Evolutionary conservation across 2,797 vertebrate genomes (phyloP), one percentile per base, ranked within the genome.

Genomic region (Amblyopsis hoosieri): DNA sequence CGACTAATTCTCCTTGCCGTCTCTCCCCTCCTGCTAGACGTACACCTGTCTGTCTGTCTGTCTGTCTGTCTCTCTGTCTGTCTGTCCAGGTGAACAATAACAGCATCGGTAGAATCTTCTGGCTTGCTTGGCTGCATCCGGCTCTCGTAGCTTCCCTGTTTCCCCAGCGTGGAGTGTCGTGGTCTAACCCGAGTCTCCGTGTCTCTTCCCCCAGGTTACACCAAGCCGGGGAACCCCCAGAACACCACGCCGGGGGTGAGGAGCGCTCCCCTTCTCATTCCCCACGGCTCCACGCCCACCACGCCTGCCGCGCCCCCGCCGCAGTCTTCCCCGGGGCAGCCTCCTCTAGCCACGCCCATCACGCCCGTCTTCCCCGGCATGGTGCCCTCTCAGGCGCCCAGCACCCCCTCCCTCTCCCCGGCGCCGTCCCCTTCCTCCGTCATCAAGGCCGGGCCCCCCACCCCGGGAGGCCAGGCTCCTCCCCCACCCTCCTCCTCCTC

Each of bases 311-410:
- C 90, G 45, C 82, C 76, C 69, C 82, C 90, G 45, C 82, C 92
- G 64, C 95, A 95, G 59, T 84, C 94, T 57, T 94, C 96, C 74
- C 87, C 94, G 2, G 90, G 89, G 56, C 95, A 94, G 78, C 90
- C 90, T 13, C 88, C 92, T 69, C 89, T 94, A 49, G 89, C 95
- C 0, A 80, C 93, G 60, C 94, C 93, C 56, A 90, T 92, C 79
- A 80, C 94, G 60, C 89, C 97, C 0, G 87, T 94, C 64, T 98
- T 98, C 71, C 93, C 96, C 23, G 94, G 96, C 70, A 94, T 97
- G 77, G 90, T 95, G 59, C 93, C 94, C 67, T 79, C 92, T 57
- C 81, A 93, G 69, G 88, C 91, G 42, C 85, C 90, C 0, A 57
- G 88, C 12, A 84, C 83, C 2, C 73, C 64, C 19, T 91, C 91